Evolutionary conservation across 2,888 invertebrate genomes (phyloP), one percentile per base, ranked within the genome.

Genomic region (Noctua pronuba): DNA sequence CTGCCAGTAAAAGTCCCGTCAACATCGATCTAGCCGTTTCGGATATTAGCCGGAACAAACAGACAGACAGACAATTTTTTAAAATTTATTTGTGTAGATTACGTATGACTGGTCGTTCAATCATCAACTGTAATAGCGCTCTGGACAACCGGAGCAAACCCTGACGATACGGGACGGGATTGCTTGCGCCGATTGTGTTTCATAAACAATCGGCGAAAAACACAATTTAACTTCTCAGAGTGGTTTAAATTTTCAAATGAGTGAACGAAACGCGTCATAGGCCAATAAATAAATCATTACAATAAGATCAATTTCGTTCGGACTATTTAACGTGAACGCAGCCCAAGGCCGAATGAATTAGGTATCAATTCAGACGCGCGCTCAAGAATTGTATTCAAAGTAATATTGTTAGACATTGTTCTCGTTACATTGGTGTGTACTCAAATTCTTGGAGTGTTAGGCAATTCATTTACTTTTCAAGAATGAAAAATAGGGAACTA

Each of bases 331-430:
- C 84, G 79, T 86, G 82, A 80, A 79, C 84, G 81, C 80, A 46
- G 60, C 75, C 80, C 93, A 95, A 94, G 95, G 95, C 88, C 90
- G 82, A 86, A 92, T 91, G 83, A 90, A 92, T 94, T 94, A 91
- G 86, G 85, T 83, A 86, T 75, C 88, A 91, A 91, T 92, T 88
- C 75, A 86, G 84, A 86, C 75, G 79, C 68, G 46, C 70, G 64
- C 77, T 82, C 68, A 71, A 79, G 58, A 69, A 77, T 81, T 70
- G 62, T 71, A 75, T 75, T 73, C 70, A 81, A 35, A 67, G 74
- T 66, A 58, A 72, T 52, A 35, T 72, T 72, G 72, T 65, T 49
- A 69, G 41, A 77, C 46, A 49, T 38, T 49, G 58, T 73, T 60
- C 16, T 60, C 35, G 7, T 21, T 38, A 55, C 24, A 49, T 35